Evolutionary conservation across 2,113 vertebrate species (phyloP).

Genomic region (Condylura cristata): DNA sequence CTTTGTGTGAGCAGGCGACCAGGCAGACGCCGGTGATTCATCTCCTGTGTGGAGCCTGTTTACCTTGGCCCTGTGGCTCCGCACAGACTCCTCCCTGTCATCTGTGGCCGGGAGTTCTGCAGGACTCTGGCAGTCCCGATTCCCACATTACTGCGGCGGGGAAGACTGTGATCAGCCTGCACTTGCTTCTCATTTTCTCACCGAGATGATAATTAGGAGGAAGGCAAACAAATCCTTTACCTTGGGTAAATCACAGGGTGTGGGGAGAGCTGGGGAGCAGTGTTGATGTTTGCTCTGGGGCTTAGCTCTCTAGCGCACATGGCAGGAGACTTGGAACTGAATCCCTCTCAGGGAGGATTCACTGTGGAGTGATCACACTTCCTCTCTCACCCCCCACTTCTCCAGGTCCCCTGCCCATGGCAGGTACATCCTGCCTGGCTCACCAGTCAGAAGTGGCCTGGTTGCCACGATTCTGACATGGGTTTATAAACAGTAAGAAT

Average conservation of each 20-base stretch:
- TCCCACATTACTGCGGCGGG: conserved; percentile 39
- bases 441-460: background rate
- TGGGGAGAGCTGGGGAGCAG: background rate
- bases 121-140: conserved; percentile 41
- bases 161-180: conserved; percentile 27
- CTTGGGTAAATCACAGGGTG: background rate
- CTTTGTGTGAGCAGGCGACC: background rate
- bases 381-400: background rate
- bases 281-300: background rate
- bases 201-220: conserved; percentile 48
- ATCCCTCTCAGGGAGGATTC: background rate
- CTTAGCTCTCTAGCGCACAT: background rate
- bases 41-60: conserved; percentile 60
- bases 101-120: conserved; percentile 24
- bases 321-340: background rate
- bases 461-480: fast-evolving
- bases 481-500: background rate
- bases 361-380: too few species aligned
- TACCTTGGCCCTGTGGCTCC: background rate
- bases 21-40: background rate
- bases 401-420: background rate
- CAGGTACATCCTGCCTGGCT: background rate
- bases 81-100: background rate
- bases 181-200: conserved; percentile 57
- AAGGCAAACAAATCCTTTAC: conserved; percentile 50